Percentiles rank a stretch among this genome's conserved stretches.
phyloP scores from a whole-genome alignment of 2,113 vertebrate genomes.

The Corydoras maculifer region DNA sequence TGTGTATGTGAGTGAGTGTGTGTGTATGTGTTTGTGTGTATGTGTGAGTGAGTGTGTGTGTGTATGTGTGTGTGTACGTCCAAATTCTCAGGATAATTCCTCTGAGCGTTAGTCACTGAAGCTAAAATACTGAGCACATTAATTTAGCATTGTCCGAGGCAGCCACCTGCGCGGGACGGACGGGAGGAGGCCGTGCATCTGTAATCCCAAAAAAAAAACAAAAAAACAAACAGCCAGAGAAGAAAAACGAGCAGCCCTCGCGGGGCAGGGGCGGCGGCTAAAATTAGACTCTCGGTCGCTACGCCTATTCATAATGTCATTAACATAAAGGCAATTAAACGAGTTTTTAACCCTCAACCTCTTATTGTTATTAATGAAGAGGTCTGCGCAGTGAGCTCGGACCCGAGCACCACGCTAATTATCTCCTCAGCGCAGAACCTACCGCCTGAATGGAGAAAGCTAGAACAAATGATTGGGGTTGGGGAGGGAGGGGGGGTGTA shows the following conservation, averaged over 20 bases:
- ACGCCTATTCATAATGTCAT: constrained; percentile 97
- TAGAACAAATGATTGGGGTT: constrained; percentile 79
- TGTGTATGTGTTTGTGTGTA: constrained; percentile 12
- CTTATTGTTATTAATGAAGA: constrained; percentile 99
- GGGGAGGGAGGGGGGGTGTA: too few relatives aligned
- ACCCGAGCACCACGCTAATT: constrained; percentile 94
- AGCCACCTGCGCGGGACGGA: constrained; percentile 74
- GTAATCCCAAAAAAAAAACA: constrained; percentile 12
- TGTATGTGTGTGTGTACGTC: constrained; percentile 8
- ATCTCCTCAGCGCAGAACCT: constrained; percentile 85
- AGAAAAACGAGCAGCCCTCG: constrained; percentile 85
- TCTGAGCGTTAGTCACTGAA: constrained; percentile 77
- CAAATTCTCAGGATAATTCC: constrained; percentile 87
- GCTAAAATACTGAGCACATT: constrained; percentile 89
- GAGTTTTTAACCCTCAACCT: constrained; percentile 99
- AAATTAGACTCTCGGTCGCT: constrained; percentile 87
- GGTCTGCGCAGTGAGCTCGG: constrained; percentile 69
- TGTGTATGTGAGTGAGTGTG: constrained; percentile 40
- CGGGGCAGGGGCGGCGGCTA: constrained; percentile 84
- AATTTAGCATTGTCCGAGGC: constrained; percentile 89
- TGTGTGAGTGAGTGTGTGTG: constrained; percentile 11
- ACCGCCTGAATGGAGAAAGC: constrained; percentile 91
- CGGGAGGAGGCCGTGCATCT: constrained; percentile 14
- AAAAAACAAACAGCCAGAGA: neutral
- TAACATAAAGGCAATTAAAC: constrained; percentile 99